Evolutionary conservation across 1,140 invertebrate species (phyloP), one percentile per base, ranked within the genome.

Genomic region (Gonioctena quinquepunctata): DNA sequence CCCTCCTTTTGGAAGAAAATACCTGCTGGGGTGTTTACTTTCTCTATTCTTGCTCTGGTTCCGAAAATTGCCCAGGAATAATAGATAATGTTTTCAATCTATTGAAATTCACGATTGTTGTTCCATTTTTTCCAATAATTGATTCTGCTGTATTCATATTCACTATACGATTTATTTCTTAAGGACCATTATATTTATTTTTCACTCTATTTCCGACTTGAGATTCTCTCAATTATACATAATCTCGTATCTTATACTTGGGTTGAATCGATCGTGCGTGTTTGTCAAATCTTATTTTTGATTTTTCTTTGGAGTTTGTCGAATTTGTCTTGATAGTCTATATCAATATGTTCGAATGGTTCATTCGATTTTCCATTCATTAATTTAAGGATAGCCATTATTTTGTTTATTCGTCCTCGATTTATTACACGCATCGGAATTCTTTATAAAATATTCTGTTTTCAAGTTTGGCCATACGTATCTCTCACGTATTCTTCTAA

Each of bases 271-370:
- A n/a, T 42, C n/a, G 6, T 42, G n/a, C n/a, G n/a, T 42, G 33
- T 42, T n/a, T 6, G n/a, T 42, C 33, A 42, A 42, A 42, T 42
- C 33, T 42, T 6, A 42, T n/a, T 7, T 42, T 42, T 42, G n/a
- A n/a, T n/a, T n/a, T n/a, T n/a, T n/a, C n/a, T n/a, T n/a, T n/a
- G n/a, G n/a, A n/a, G n/a, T n/a, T n/a, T n/a, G n/a, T n/a, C n/a
- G n/a, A n/a, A n/a, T n/a, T n/a, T n/a, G n/a, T n/a, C n/a, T n/a
- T n/a, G n/a, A n/a, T n/a, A 2, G 25, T 67, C 65, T 6, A 76
- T 64, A 19, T 56, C 42, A 13, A 75, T 56, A 13, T 61, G 22
- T 57, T 75, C 56, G 54, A 75, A 76, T 8, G 70, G 52, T 33
- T 72, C 16, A 69, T 59, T 22, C 62, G 16, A n/a, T n/a, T n/a